A percentile compares a stretch with the other conserved stretches of the same genome.
Evolutionary conservation across 2,797 vertebrate species (phyloP).

Genomic region (Syngnathus acus): DNA sequence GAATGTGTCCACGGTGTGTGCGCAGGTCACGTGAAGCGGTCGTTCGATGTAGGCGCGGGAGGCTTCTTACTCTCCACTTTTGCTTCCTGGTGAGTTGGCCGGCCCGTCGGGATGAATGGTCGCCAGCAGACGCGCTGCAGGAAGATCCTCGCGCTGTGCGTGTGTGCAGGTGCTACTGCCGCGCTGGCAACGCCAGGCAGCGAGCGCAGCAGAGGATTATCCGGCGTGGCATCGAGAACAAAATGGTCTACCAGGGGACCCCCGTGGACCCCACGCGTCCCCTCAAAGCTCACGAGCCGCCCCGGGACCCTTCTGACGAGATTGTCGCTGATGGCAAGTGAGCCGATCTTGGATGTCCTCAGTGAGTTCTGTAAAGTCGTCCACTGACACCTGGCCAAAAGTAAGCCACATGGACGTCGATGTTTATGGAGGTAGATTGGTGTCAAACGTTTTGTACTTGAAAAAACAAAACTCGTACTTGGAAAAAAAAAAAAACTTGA

Average conservation of each 20-base stretch:
- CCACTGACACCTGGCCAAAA: no score
- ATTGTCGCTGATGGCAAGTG: no score
- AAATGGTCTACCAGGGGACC: constrained; percentile 66
- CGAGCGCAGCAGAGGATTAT: constrained; percentile 61
- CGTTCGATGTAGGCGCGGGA: constrained; percentile 65
- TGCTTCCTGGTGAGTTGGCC: constrained; percentile 64
- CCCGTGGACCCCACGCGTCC: constrained; percentile 47
- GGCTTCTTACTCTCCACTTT: constrained; percentile 69
- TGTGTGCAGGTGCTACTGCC: constrained; percentile 64
- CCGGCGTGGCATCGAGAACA: constrained; percentile 67
- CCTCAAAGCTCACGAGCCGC: not conserved
- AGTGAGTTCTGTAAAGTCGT: no score
- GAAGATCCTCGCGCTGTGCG: not conserved
- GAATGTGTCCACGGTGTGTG: not conserved
- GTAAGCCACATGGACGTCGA: no score
- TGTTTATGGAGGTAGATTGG: no score
- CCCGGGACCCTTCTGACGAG: not conserved
- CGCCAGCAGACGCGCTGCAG: not conserved
- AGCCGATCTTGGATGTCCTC: no score
- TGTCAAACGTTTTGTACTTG: no score
- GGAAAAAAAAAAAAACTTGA: no score
- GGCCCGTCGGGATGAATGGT: not conserved
- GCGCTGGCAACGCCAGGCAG: constrained; percentile 53
- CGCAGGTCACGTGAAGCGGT: constrained; percentile 68
- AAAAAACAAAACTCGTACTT: no score